phyloP scores from a whole-genome alignment of 2,113 vertebrate species.

The Stictonetta naevosa region DNA sequence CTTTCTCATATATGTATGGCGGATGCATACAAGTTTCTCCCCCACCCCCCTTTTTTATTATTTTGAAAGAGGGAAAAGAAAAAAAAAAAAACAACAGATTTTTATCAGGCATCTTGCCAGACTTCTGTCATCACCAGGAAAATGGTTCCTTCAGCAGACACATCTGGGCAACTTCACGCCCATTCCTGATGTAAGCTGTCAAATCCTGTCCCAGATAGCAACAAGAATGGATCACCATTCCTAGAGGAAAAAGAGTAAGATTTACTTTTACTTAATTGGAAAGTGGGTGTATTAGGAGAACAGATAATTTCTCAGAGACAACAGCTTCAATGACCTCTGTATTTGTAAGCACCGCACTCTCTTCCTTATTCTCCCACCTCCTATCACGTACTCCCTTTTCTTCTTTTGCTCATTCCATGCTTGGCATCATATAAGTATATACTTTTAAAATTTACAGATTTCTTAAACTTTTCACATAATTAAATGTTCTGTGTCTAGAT shows the following conservation, averaged over 20 bases:
- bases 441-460: neutral
- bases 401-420: neutral
- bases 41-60: neutral
- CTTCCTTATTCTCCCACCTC: neutral
- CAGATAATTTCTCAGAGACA: neutral
- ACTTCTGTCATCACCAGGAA: constrained; percentile 50
- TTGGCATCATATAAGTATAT: neutral
- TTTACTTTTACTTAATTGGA: neutral
- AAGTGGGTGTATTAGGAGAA: neutral
- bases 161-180: constrained; percentile 61
- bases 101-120: constrained; percentile 47
- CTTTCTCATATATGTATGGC: neutral
- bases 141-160: constrained; percentile 39
- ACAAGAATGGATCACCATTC: neutral
- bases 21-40: neutral
- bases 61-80: accelerated
- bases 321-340: neutral
- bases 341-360: neutral
- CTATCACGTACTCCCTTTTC: neutral
- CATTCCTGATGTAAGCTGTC: constrained; percentile 35
- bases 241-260: neutral
- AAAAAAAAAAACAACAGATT: neutral
- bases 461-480: neutral
- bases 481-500: neutral
- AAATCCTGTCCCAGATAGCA: constrained; percentile 8